A percentile compares a stretch with the other conserved stretches of the same genome.
These are phyloP conservation scores for Dryobotodes eremita DNA, from an alignment of 2,888 invertebrate genomes.

Conservation along the genomic window DNA sequence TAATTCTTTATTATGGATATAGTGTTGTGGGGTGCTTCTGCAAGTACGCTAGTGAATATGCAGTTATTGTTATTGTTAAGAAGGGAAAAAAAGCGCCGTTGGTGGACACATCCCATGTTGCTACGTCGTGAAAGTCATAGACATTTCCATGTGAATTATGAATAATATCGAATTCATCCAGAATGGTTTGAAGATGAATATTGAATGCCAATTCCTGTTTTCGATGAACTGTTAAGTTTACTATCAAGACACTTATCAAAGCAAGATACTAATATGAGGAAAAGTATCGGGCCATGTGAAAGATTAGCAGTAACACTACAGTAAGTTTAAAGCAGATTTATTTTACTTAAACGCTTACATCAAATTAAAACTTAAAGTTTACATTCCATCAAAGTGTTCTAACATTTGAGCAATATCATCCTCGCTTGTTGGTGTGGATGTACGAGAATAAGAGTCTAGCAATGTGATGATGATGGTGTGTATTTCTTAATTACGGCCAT, in stretches of 20 bases:
- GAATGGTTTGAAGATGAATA: conserved; percentile 59
- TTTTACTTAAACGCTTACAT: conserved; percentile 56
- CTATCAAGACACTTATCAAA: conserved; percentile 52
- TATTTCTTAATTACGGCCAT: conserved; percentile 64
- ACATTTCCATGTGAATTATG: conserved; percentile 62
- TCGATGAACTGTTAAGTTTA: conserved; percentile 53
- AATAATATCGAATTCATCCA: conserved; percentile 60
- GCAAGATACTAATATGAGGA: conserved; percentile 57
- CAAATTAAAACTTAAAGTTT: conserved; percentile 46
- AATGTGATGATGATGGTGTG: conserved; percentile 63
- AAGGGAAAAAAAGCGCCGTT: conserved; percentile 12
- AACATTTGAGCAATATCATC: conserved; percentile 56
- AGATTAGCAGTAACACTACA: conserved; percentile 58
- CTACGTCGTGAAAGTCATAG: conserved; percentile 60
- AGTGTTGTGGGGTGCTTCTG: too few species aligned
- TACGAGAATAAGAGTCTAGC: conserved; percentile 60
- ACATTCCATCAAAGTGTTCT: conserved; percentile 56
- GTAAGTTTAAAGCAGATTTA: conserved; percentile 55
- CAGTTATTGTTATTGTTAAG: too few species aligned
- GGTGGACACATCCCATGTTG: conserved; percentile 55
- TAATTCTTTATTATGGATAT: too few species aligned
- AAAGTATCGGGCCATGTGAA: conserved; percentile 55
- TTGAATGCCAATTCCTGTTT: conserved; percentile 58
- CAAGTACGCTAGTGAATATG: too few species aligned
- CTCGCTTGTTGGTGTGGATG: conserved; percentile 60